phyloP scores from a whole-genome alignment of 1,140 invertebrate genomes.

The Rhizoglyphus robini region DNA sequence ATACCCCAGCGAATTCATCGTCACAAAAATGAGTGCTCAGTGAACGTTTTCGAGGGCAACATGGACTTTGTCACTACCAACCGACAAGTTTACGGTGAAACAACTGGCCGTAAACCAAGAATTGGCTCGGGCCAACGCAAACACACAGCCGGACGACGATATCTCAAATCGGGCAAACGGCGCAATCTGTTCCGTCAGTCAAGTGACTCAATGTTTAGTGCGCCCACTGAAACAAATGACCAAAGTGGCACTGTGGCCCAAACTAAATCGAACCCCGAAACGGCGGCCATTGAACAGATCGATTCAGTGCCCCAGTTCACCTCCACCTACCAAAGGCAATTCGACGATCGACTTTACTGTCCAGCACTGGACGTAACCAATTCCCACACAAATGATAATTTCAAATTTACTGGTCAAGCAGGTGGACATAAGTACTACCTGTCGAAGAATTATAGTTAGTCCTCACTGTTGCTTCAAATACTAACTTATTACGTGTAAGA shows the following conservation, averaged over 20 bases:
- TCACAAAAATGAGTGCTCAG: slow-evolving; percentile 17
- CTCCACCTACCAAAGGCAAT: slow-evolving; percentile 8
- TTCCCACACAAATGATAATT: background rate
- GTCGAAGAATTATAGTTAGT: background rate
- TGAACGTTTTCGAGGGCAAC: slow-evolving; percentile 10
- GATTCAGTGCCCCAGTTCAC: background rate
- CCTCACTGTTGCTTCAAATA: background rate
- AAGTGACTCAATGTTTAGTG: slow-evolving; percentile 10
- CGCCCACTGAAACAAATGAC: background rate
- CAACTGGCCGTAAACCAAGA: background rate
- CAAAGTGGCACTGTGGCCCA: background rate
- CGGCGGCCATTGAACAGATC: background rate
- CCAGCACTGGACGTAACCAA: slow-evolving; percentile 10
- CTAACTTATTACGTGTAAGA: no score
- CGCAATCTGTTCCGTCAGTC: slow-evolving; percentile 15
- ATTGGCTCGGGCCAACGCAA: background rate
- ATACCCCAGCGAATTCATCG: background rate
- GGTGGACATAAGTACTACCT: slow-evolving; percentile 18
- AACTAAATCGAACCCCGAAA: background rate
- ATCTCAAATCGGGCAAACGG: background rate
- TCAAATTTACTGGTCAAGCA: background rate
- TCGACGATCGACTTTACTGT: slow-evolving; percentile 18
- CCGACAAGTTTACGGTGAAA: background rate
- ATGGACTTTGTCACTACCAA: slow-evolving; percentile 13
- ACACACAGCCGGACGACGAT: slow-evolving; percentile 7